phyloP scores from a whole-genome alignment of 2,888 invertebrate genomes.

The Chrysodeixis includens region DNA sequence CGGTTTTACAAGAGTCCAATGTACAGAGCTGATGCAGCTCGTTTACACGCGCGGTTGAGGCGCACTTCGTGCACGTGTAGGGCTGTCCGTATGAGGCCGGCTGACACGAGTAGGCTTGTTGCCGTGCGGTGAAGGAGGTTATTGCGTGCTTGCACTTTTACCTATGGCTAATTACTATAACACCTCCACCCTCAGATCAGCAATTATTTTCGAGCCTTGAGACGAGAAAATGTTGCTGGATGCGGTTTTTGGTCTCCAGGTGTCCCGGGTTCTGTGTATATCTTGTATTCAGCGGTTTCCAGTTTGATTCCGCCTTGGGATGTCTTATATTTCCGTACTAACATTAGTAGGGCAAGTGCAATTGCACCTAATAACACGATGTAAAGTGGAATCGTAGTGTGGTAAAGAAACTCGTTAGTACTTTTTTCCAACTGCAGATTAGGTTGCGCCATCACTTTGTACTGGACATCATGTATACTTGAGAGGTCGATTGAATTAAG shows the following conservation, averaged over 20 bases:
- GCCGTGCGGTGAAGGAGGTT: neutral
- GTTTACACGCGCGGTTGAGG: no score
- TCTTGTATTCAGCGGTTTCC: neutral
- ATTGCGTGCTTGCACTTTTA: no score
- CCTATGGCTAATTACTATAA: no score
- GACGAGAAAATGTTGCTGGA: constrained; percentile 1
- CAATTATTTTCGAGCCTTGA: neutral
- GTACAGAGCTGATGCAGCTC: no score
- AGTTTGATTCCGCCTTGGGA: neutral
- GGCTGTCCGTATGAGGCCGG: no score
- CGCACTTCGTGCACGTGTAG: no score
- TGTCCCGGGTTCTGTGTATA: neutral
- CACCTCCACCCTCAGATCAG: constrained; percentile 2
- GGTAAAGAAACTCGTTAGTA: neutral
- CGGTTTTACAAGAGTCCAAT: no score
- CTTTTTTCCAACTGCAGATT: no score
- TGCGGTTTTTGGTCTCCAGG: neutral
- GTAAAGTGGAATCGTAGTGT: neutral
- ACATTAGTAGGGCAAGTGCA: neutral
- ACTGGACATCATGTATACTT: no score
- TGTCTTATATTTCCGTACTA: neutral
- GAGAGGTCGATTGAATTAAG: neutral
- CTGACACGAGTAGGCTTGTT: neutral
- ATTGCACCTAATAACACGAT: neutral
- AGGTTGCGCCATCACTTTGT: neutral